Evolutionary conservation across 2,888 invertebrate genomes (phyloP).

Genomic region (Hetaerina titia): DNA sequence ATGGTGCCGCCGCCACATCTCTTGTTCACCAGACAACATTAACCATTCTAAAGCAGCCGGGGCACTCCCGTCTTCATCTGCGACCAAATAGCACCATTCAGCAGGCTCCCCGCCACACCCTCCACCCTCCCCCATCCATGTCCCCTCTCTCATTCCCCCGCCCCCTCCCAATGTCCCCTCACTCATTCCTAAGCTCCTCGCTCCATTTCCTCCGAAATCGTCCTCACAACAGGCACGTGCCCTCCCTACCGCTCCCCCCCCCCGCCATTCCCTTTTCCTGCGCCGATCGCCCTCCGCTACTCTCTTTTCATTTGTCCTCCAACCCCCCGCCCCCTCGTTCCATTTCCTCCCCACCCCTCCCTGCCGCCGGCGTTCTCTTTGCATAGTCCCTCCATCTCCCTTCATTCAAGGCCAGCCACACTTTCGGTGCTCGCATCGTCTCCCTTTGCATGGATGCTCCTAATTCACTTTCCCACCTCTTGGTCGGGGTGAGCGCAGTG

Average conservation of each 20-base stretch:
- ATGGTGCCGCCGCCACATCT: background rate
- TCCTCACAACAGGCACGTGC: background rate
- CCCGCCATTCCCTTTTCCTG: too few relatives aligned
- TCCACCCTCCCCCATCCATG: background rate
- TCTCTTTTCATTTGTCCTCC: background rate
- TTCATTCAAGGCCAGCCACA: background rate
- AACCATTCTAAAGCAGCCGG: background rate
- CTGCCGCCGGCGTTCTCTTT: background rate
- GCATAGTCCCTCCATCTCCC: background rate
- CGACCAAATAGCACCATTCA: background rate
- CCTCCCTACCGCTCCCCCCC: background rate
- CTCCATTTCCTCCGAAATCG: background rate
- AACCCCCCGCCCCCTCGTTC: background rate
- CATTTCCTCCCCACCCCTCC: background rate
- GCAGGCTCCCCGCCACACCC: background rate
- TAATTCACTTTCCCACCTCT: background rate
- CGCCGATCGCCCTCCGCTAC: too few relatives aligned
- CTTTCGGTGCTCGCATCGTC: background rate
- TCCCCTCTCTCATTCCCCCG: background rate
- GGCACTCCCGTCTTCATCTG: background rate
- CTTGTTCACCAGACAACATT: background rate
- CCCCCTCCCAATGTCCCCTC: too few relatives aligned
- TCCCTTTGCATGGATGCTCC: background rate
- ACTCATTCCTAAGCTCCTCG: too few relatives aligned
- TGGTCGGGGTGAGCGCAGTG: background rate